phyloP scores from a whole-genome alignment of 2,888 invertebrate species.

The Sarcophaga carnaria region DNA sequence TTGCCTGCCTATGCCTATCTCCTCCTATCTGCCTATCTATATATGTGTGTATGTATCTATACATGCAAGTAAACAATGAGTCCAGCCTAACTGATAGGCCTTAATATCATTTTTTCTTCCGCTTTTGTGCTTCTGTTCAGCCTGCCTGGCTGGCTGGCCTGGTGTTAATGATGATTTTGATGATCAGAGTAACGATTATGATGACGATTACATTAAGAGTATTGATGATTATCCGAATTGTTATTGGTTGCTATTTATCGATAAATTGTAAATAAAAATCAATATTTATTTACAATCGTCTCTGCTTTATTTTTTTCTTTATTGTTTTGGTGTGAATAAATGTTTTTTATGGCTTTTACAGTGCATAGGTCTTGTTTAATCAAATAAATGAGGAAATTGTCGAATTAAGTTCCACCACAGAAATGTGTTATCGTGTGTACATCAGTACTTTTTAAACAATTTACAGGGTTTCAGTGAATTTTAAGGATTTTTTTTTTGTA shows the following conservation, averaged over 20 bases:
- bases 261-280: constrained; percentile 28
- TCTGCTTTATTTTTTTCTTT: background rate
- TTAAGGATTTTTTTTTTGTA: too few relatives aligned
- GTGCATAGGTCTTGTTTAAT: constrained; percentile 52
- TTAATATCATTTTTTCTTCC: too few relatives aligned
- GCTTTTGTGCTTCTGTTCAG: too few relatives aligned
- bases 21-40: too few relatives aligned
- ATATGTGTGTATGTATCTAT: too few relatives aligned
- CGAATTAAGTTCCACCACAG: too few relatives aligned
- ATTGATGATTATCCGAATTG: constrained; percentile 69
- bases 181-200: constrained; percentile 73
- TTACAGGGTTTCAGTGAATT: too few relatives aligned
- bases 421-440: too few relatives aligned
- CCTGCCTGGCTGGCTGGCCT: background rate
- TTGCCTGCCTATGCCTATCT: background rate
- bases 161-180: constrained; percentile 75
- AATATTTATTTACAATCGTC: constrained; percentile 8
- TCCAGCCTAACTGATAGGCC: background rate
- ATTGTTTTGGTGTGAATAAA: constrained; percentile 67
- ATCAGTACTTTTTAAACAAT: too few relatives aligned
- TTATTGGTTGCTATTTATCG: constrained; percentile 68
- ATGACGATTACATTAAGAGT: constrained; percentile 71
- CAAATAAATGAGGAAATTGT: background rate
- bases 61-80: background rate
- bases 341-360: constrained; percentile 67